Evolutionary conservation across 2,113 vertebrate genomes (phyloP).

Genomic region (Seriola rivoliana): DNA sequence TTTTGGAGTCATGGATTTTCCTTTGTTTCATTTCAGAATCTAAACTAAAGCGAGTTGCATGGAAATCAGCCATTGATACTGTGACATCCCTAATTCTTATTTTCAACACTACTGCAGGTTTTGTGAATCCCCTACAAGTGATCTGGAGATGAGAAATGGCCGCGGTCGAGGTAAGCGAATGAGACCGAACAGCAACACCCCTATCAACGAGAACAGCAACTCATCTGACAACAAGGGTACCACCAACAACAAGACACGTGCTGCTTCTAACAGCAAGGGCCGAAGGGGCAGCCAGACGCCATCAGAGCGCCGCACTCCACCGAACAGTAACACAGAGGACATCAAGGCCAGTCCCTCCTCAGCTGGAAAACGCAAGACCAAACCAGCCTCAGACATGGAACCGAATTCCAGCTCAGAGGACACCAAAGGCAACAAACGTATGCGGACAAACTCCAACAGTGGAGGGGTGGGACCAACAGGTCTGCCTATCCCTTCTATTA

Average conservation of each 20-base stretch:
- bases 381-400: conserved; percentile 96
- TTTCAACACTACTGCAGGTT: conserved; percentile 85
- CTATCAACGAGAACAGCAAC: conserved; percentile 89
- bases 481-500: conserved; percentile 84
- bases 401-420: conserved; percentile 99
- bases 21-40: neutral
- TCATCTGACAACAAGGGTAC: conserved; percentile 93
- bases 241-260: conserved; percentile 94
- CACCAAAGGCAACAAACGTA: conserved; percentile 97
- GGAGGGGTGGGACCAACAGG: conserved; percentile 72
- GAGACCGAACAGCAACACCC: conserved; percentile 96
- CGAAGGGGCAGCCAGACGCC: conserved; percentile 97
- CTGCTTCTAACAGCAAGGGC: conserved; percentile 94
- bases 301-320: conserved; percentile 92
- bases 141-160: conserved; percentile 97
- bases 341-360: conserved; percentile 97
- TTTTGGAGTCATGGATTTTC: neutral
- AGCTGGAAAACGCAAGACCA: conserved; percentile 93
- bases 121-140: conserved; percentile 98
- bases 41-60: neutral
- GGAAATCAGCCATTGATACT: conserved; percentile 1
- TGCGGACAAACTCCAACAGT: conserved; percentile 93
- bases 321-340: conserved; percentile 89
- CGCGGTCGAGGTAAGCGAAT: conserved; percentile 96
- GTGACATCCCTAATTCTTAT: conserved; percentile 15